A percentile compares a stretch with the other conserved stretches of the same genome.
These are phyloP conservation scores for Garra rufa DNA, from an alignment of 2,113 vertebrate species.

Conservation along the genomic window DNA sequence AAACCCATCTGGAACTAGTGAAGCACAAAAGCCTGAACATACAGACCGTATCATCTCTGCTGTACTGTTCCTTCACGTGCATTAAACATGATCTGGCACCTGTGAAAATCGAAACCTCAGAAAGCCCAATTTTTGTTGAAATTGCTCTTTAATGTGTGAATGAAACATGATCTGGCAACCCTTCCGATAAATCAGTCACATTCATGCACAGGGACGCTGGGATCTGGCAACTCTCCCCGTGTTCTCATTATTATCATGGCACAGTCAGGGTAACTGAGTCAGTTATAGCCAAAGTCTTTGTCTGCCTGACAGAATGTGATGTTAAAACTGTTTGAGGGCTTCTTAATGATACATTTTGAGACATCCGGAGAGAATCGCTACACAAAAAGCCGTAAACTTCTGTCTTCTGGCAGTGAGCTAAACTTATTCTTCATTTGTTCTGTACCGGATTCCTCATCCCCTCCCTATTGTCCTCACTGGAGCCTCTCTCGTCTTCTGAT, in stretches of 20 bases:
- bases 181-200: conserved; percentile 29
- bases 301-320: not conserved
- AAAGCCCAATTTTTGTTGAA: not conserved
- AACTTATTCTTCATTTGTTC: conserved; percentile 18
- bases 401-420: conserved; percentile 1
- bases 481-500: conserved; percentile 48
- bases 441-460: not conserved
- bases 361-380: not conserved
- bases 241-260: not conserved
- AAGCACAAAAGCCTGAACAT: not conserved
- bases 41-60: conserved; percentile 14
- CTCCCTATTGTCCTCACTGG: conserved; percentile 35
- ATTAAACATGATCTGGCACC: conserved; percentile 34
- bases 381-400: conserved; percentile 12
- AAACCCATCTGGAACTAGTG: conserved; percentile 30
- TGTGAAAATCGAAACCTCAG: not conserved
- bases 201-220: not conserved
- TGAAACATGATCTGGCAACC: conserved; percentile 24
- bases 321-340: conserved; percentile 17
- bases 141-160: not conserved
- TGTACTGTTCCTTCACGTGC: conserved; percentile 18
- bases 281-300: not conserved
- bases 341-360: conserved; percentile 26
- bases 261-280: not conserved
- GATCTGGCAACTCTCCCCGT: conserved; percentile 22